Conservation (phyloP, 1,140 invertebrate genomes). For the Diachasma alloeum region DNA sequence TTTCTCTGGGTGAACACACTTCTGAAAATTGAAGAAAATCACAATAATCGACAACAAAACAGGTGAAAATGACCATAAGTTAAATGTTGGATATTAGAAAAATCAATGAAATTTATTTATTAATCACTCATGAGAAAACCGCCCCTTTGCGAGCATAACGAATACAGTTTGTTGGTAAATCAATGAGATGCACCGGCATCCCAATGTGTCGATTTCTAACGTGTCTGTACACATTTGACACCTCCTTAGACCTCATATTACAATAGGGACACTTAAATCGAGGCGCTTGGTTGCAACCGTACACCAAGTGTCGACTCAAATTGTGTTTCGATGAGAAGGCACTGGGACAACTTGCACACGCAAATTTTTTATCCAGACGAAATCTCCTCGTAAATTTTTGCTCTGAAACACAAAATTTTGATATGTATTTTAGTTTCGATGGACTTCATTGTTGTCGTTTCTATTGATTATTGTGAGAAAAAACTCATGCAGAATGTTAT, state of each 20-base stretch:
- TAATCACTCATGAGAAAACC: background rate
- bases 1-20: no score
- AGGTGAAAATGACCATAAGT: no score
- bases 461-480: background rate
- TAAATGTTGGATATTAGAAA: background rate
- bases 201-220: slow-evolving; percentile 10
- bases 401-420: background rate
- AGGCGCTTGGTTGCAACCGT: background rate
- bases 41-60: background rate
- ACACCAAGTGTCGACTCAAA: background rate
- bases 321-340: background rate
- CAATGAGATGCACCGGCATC: background rate
- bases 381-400: background rate
- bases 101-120: background rate
- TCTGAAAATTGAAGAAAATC: no score
- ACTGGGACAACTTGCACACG: background rate
- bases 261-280: slow-evolving; percentile 48
- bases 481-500: background rate
- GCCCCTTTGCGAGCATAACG: background rate
- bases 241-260: slow-evolving; percentile 37
- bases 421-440: background rate
- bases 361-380: background rate
- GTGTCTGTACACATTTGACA: slow-evolving; percentile 35
- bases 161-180: background rate
- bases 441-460: background rate